Evolutionary conservation across 2,113 vertebrate genomes (phyloP), one percentile per base, ranked within the genome.

Genomic region (Epinephelus fuscoguttatus): DNA sequence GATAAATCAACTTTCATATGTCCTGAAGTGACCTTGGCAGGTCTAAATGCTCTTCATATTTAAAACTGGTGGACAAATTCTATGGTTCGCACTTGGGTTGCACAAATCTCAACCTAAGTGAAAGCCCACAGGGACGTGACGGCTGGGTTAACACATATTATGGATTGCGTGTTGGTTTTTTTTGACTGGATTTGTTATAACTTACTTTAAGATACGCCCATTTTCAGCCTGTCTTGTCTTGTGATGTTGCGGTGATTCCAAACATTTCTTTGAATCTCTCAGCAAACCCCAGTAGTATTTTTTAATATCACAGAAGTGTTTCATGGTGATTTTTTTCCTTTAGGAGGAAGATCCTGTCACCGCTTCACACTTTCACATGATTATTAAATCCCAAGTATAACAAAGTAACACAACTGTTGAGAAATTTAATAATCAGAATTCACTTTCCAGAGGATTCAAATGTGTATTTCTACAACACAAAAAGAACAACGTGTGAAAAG

Each of bases 401-500:
- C 1, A 72, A 67, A 8, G 12, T 18, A 33, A 19, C 30, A 49
- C 52, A 47, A 19, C 15, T 42, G 33, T 6, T 23, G 21, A 69
- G 23, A 76, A 52, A 70, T 57, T 25, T 68, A 40, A 9, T 49
- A 42, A 75, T 23, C 9, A 50, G 18, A 63, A 73, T 66, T 84
- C 3, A 17, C 18, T 63, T 67, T 67, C 25, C 45, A 73, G 56
- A 30, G 57, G 25, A 57, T 50, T 84, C 5, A 50, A 19, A 56
- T 64, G 27, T 57, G n/a, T 68, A 52, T 57, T 76, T 37, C 66
- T 14, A n/a, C n/a, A 74, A 57, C n/a, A 45, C 33, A 66, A 60
- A 60, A 55, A 72, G 37, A 12, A 56, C 49, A 77, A 25, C 61
- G 12, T 82, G 68, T 47, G 67, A 85, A 76, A 82, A 75, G 33